These are phyloP conservation scores for Australoheros scitulus DNA, from an alignment of 2,113 vertebrate species.

Conservation along the genomic window DNA sequence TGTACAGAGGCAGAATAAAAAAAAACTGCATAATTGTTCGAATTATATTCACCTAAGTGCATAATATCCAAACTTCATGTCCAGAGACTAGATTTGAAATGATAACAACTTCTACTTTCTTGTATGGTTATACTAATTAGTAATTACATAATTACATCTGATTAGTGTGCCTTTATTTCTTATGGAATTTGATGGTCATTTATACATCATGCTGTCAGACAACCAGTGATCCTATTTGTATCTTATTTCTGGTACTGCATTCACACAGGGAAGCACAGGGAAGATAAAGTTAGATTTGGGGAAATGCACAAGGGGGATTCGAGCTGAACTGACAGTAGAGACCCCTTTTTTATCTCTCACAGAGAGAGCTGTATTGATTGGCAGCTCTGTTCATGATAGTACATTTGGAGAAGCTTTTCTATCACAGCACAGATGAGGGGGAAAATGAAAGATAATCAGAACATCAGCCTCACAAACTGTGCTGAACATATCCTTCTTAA, in stretches of 20 bases:
- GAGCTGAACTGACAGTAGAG: constrained; percentile 37
- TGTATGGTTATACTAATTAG: no score
- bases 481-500: constrained; percentile 72
- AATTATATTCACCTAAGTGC: no score
- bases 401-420: constrained; percentile 71
- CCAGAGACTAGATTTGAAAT: no score
- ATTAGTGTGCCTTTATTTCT: background rate
- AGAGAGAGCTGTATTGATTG: constrained; percentile 73
- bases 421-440: constrained; percentile 51
- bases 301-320: constrained; percentile 31
- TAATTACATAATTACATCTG: background rate
- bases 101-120: no score
- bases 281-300: constrained; percentile 42
- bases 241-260: constrained; percentile 13
- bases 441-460: constrained; percentile 63
- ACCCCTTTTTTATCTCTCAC: constrained; percentile 46
- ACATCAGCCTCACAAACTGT: constrained; percentile 69
- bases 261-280: constrained; percentile 14
- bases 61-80: no score
- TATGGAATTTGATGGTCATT: background rate
- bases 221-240: background rate
- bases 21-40: no score
- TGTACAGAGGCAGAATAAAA: no score
- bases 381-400: constrained; percentile 58
- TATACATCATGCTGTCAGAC: background rate